phyloP scores from a whole-genome alignment of 2,113 vertebrate species.

The Pseudorasbora parva region DNA sequence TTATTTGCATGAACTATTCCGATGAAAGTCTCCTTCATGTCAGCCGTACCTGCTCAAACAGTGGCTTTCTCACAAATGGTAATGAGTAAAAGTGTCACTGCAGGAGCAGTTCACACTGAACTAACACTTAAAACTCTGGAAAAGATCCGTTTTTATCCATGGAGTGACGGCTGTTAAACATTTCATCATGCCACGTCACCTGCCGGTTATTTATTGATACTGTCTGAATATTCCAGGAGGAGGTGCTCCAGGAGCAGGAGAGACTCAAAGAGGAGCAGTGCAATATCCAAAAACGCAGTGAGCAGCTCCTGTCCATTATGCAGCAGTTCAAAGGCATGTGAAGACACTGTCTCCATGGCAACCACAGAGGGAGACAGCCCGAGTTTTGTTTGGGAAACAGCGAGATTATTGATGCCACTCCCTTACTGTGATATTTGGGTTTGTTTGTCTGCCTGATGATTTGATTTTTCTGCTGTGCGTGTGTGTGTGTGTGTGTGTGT shows the following conservation, averaged over 20 bases:
- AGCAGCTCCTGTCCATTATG: conserved; percentile 84
- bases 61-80: background rate
- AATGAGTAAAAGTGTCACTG: background rate
- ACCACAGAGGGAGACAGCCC: conserved; percentile 46
- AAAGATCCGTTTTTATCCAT: background rate
- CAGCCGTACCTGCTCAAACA: background rate
- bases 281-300: conserved; percentile 75
- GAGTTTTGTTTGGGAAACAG: conserved; percentile 50
- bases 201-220: background rate
- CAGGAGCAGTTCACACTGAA: background rate
- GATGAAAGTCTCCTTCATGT: background rate
- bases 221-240: conserved; percentile 65
- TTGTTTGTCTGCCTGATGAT: background rate
- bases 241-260: conserved; percentile 74
- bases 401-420: conserved; percentile 42
- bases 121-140: background rate
- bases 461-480: background rate
- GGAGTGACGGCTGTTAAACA: background rate
- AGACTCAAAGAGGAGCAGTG: conserved; percentile 77
- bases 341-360: conserved; percentile 62
- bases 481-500: too few species aligned
- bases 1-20: background rate
- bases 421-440: conserved; percentile 41
- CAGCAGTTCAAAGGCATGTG: conserved; percentile 87
- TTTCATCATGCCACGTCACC: background rate